Base-by-base conservation (phyloP, 2,113 vertebrate species). In the Motacilla tschutschensis region DNA sequence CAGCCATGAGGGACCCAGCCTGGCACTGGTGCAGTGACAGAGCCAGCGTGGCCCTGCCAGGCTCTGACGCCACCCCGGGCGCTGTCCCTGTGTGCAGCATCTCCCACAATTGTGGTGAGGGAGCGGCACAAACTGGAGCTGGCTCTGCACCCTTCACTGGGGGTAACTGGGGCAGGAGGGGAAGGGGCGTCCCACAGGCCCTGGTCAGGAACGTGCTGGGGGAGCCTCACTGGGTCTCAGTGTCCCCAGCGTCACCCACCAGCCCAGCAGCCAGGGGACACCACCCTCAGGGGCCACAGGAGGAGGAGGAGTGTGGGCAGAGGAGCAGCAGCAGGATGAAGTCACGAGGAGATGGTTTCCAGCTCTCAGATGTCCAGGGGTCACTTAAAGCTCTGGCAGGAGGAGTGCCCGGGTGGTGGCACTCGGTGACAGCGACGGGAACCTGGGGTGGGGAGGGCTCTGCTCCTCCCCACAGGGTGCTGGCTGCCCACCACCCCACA, bases 401-500 rank as follows among this genome's bases (percentile, higher is more conserved):
- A 62, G 10, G 50, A 70, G 44, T 1, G 65, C 73, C 77, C 6
- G 18, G 87, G 63, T 24, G 67, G 77, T 35, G 88, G 71, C 75
- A 24, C 89, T 82, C 1, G 88, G 76, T 64, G 33, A 81, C 79
- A 13, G 55, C 2, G 1, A 51, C 10, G 43, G 70, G 78, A 54
- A 74, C 77, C 57, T 31, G 17, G 29, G 40, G 0, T 0, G 22
- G 8, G 18, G n/a, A 78, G 35, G 50, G 43, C 78, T 74, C 92
- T 73, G 93, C 86, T 90, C 92, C 90, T 88, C 92, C 91, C 84
- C 91, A 33, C 7, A 69, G 93, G 78, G 66, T 51, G 47, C 8
- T 11, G 87, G 46, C 9, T 66, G 57, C 76, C 53, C 36, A 11
- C 2, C 85, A 89, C 90, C 87, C 85, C 50, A 53, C 17, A 65